Conservation (phyloP, 2,888 invertebrate species). For the Camponotus fellah region DNA sequence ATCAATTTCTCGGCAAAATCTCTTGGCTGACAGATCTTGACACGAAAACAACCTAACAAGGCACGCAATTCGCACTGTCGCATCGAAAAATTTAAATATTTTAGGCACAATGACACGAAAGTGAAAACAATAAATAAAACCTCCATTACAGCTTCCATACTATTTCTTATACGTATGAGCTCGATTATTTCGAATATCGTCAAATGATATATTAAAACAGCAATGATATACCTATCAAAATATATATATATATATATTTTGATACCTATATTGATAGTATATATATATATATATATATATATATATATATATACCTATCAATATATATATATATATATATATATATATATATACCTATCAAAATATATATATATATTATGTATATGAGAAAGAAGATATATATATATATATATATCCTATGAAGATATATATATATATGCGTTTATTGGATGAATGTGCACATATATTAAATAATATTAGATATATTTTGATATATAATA, state of each 20-base stretch:
- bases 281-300: background rate
- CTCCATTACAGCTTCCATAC: conserved; percentile 73
- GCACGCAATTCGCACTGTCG: conserved; percentile 37
- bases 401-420: background rate
- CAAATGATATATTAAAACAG: conserved; percentile 64
- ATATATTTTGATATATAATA: background rate
- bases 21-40: conserved; percentile 32
- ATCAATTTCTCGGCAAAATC: conserved; percentile 36
- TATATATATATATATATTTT: background rate
- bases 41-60: conserved; percentile 45
- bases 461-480: background rate
- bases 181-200: conserved; percentile 73
- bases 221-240: conserved; percentile 32
- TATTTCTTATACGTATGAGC: conserved; percentile 65
- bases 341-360: conserved; percentile 23
- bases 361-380: background rate
- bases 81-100: conserved; percentile 50
- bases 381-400: background rate
- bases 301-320: conserved; percentile 30
- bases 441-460: too few species aligned
- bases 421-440: background rate
- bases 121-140: conserved; percentile 74
- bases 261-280: too few species aligned
- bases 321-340: background rate
- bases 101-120: conserved; percentile 49